Evolutionary conservation across 2,888 invertebrate genomes (phyloP).

Genomic region (Lottia gigantea): DNA sequence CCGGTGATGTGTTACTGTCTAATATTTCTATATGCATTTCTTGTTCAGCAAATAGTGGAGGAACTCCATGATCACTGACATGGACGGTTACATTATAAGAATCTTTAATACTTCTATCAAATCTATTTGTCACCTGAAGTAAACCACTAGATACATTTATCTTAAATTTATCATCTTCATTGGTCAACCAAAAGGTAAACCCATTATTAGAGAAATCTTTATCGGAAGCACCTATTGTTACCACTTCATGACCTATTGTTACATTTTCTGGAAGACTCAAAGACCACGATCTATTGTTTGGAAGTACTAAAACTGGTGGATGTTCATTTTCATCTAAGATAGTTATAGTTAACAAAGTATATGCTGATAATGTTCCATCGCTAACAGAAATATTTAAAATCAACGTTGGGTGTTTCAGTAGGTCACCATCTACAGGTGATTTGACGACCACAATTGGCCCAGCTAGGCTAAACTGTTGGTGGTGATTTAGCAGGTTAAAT

Average conservation of each 20-base stretch:
- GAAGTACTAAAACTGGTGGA: conserved; percentile 16
- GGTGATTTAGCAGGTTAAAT: conserved; percentile 12
- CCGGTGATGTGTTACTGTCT: conserved; percentile 32
- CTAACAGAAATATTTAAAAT: conserved; percentile 26
- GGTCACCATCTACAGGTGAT: neutral
- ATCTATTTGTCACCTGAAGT: conserved; percentile 23
- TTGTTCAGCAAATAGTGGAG: conserved; percentile 22
- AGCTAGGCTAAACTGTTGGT: neutral
- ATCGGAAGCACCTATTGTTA: conserved; percentile 26
- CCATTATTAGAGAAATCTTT: conserved; percentile 26
- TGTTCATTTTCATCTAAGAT: conserved; percentile 33
- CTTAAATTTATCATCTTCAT: conserved; percentile 30
- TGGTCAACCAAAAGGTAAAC: conserved; percentile 30
- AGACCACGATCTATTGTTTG: too few relatives aligned
- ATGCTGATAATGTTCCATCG: conserved; percentile 21
- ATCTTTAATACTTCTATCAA: conserved; percentile 27
- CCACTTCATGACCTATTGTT: conserved; percentile 5
- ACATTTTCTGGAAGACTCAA: conserved; percentile 18
- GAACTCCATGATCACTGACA: conserved; percentile 31
- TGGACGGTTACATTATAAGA: conserved; percentile 25
- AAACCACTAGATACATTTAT: conserved; percentile 27
- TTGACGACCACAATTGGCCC: neutral
- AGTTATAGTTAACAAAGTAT: conserved; percentile 22
- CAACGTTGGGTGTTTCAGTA: neutral
- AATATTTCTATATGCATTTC: conserved; percentile 24